A percentile compares a stretch with the other conserved stretches of the same genome.
These are phyloP conservation scores for Scomber scombrus DNA, from an alignment of 2,113 vertebrate species.

Conservation along the genomic window DNA sequence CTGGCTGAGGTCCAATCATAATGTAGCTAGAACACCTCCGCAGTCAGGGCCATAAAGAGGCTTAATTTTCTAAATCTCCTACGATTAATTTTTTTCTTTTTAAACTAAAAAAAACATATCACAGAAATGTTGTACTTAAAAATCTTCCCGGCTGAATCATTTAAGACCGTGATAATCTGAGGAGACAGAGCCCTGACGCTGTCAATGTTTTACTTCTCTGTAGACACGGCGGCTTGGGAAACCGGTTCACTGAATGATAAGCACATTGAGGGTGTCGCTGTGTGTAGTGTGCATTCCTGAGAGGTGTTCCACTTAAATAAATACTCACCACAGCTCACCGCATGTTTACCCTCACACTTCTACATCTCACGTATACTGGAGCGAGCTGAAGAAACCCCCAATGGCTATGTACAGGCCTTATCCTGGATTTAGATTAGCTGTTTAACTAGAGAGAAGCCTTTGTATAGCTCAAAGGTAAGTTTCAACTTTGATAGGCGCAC, in stretches of 20 bases:
- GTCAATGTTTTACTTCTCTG: constrained; percentile 64
- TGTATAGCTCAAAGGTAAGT: constrained; percentile 28
- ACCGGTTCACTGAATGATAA: constrained; percentile 31
- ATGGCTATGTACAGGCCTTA: constrained; percentile 9
- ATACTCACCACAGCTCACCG: constrained; percentile 34
- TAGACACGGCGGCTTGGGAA: constrained; percentile 19
- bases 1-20: constrained; percentile 20
- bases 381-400: constrained; percentile 25
- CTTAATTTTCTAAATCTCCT: constrained; percentile 18
- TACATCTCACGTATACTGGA: constrained; percentile 18
- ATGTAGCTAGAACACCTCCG: constrained; percentile 1
- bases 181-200: constrained; percentile 10
- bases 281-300: constrained; percentile 58
- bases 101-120: constrained; percentile 5
- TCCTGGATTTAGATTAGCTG: constrained; percentile 60
- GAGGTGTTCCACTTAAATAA: constrained; percentile 61
- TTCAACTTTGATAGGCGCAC: not conserved
- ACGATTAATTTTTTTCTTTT: too few relatives aligned
- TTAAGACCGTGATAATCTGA: not conserved
- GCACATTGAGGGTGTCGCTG: constrained; percentile 12
- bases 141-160: not conserved
- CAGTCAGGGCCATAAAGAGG: not conserved
- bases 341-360: constrained; percentile 42
- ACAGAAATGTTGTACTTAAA: constrained; percentile 9
- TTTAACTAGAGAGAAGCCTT: constrained; percentile 30